These are phyloP conservation scores for Huso huso DNA, from an alignment of 2,797 vertebrate species.

Conservation along the genomic window DNA sequence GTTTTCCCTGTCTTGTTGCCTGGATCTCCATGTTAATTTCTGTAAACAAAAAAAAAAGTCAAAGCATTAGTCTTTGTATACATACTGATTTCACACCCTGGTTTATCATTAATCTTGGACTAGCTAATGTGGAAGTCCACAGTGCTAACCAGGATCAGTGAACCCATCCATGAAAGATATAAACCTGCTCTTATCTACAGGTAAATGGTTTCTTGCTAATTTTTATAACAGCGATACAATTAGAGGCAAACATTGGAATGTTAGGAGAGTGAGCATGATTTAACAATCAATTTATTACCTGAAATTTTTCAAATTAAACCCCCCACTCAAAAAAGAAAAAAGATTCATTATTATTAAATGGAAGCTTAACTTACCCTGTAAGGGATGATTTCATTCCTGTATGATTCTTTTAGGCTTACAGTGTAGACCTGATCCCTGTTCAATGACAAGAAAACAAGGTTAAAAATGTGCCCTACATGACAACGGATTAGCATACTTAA, in stretches of 20 bases:
- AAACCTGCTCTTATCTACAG: constrained; percentile 14
- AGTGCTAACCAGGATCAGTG: too few species aligned
- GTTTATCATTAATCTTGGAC: too few species aligned
- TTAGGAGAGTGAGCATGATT: not conserved
- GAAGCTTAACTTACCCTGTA: constrained; percentile 74
- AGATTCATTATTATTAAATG: constrained; percentile 28
- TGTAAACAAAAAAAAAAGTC: constrained; percentile 46
- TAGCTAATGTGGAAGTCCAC: too few species aligned
- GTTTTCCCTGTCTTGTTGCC: constrained; percentile 83
- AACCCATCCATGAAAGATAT: not conserved
- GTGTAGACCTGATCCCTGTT: constrained; percentile 97
- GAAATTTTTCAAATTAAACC: constrained; percentile 24
- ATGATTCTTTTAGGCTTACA: constrained; percentile 89
- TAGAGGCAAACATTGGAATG: too few species aligned
- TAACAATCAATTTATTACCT: not conserved
- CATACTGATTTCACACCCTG: not conserved
- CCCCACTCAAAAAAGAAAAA: constrained; percentile 26
- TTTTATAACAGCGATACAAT: too few species aligned
- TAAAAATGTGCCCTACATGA: constrained; percentile 9
- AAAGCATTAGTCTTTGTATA: not conserved
- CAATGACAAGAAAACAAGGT: constrained; percentile 4
- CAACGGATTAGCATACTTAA: constrained; percentile 33
- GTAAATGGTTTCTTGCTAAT: not conserved
- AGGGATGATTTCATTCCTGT: constrained; percentile 88
- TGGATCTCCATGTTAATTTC: constrained; percentile 95